Conservation (phyloP, 2,797 vertebrate genomes). For the Danio choprae region DNA sequence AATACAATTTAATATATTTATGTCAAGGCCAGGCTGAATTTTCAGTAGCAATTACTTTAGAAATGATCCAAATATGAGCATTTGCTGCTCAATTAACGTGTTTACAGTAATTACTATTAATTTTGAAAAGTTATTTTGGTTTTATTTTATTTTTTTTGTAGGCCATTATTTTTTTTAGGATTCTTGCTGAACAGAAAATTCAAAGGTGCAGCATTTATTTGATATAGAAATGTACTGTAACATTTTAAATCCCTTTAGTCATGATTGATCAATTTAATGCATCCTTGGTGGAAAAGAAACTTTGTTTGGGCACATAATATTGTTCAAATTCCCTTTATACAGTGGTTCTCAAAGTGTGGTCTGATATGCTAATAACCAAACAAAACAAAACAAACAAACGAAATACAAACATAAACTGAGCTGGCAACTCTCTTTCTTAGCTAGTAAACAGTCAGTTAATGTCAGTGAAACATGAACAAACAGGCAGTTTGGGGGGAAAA, state of each 20-base stretch:
- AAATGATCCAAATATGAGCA: no score
- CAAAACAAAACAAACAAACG: background rate
- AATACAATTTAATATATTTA: no score
- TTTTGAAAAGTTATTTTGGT: background rate
- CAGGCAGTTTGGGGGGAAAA: background rate
- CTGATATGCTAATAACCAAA: background rate
- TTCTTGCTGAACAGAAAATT: background rate
- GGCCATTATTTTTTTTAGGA: background rate
- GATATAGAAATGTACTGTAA: background rate
- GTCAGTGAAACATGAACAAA: background rate
- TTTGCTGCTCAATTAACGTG: no score
- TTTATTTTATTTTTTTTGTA: background rate
- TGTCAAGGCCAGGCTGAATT: no score
- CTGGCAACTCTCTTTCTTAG: background rate
- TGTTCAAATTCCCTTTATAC: background rate
- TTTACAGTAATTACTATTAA: no score
- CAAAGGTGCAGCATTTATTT: background rate
- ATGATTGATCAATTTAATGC: background rate
- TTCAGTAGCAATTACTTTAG: no score
- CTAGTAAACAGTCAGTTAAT: background rate
- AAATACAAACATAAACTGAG: background rate
- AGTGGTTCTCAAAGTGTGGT: constrained; percentile 3
- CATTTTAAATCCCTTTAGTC: background rate
- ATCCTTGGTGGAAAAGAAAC: background rate
- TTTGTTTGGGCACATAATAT: background rate